Evolutionary conservation across 1,140 invertebrate species (phyloP).

Genomic region (Drosophila kikkawai): DNA sequence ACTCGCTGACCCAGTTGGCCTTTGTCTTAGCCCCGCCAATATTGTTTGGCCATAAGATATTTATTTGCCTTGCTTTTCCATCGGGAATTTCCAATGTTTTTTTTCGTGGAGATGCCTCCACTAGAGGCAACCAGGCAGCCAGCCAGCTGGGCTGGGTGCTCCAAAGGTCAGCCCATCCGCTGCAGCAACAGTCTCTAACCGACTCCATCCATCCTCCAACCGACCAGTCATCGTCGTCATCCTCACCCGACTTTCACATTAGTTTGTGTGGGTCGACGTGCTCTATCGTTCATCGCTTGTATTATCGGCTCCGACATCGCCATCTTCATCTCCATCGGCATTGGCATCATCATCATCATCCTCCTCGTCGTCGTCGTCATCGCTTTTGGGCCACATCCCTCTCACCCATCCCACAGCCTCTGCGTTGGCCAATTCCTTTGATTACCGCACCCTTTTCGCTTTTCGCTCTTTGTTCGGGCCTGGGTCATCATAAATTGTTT

Average conservation of each 20-base stretch:
- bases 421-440: slow-evolving; percentile 61
- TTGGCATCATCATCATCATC: slow-evolving; percentile 49
- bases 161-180: slow-evolving; percentile 65
- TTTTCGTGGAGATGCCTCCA: slow-evolving; percentile 66
- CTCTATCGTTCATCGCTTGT: slow-evolving; percentile 77
- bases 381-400: slow-evolving; percentile 76
- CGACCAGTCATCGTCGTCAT: slow-evolving; percentile 45
- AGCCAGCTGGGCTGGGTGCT: slow-evolving; percentile 50
- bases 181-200: slow-evolving; percentile 57
- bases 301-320: slow-evolving; percentile 59
- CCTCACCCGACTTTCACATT: slow-evolving; percentile 71
- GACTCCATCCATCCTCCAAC: slow-evolving; percentile 34
- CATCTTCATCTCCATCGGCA: slow-evolving; percentile 52
- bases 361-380: slow-evolving; percentile 54
- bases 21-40: slow-evolving; percentile 62
- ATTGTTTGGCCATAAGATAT: slow-evolving; percentile 71
- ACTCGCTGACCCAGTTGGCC: slow-evolving; percentile 79
- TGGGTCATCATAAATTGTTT: slow-evolving; percentile 83
- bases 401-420: slow-evolving; percentile 35
- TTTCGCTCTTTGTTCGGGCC: slow-evolving; percentile 69
- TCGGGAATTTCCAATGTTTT: slow-evolving; percentile 55
- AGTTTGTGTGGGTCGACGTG: slow-evolving; percentile 67
- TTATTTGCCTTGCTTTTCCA: slow-evolving; percentile 77
- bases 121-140: slow-evolving; percentile 18
- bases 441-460: slow-evolving; percentile 79